A percentile compares a stretch with the other conserved stretches of the same genome.
Conservation (phyloP, 2,797 vertebrate genomes). For the Sylvia borin region DNA sequence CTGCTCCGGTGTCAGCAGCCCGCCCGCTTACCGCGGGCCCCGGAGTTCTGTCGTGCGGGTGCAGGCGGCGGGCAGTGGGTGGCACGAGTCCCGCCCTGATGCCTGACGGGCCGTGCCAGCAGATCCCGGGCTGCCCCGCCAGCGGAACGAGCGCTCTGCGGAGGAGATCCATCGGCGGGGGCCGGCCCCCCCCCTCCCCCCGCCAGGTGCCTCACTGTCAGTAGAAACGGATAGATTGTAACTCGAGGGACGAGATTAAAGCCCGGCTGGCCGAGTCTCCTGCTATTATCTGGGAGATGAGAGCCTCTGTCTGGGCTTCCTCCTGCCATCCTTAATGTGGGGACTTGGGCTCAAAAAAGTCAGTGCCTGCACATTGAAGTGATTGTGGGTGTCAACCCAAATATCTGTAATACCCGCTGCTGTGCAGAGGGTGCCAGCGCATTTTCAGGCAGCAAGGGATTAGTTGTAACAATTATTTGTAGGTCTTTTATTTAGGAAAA, state of each 20-base stretch:
- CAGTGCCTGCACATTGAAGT: background rate
- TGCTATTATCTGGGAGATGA: constrained; percentile 23
- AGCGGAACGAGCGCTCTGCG: constrained; percentile 35
- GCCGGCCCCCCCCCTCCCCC: background rate
- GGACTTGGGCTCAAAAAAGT: background rate
- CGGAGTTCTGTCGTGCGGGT: background rate
- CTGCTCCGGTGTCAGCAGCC: background rate
- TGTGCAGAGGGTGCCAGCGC: background rate
- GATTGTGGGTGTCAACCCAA: background rate
- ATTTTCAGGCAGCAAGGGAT: background rate
- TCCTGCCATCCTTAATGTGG: background rate
- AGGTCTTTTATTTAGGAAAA: background rate
- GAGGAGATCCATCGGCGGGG: background rate
- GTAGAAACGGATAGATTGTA: background rate
- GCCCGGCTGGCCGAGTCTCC: background rate
- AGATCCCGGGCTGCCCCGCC: constrained; percentile 15
- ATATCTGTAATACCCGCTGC: background rate
- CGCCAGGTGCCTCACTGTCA: constrained; percentile 36
- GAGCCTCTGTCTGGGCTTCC: background rate
- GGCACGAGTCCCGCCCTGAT: constrained; percentile 49
- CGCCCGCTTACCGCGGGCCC: background rate
- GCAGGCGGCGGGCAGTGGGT: background rate
- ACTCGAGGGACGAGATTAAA: constrained; percentile 24
- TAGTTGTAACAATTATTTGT: background rate
- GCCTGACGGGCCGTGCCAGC: constrained; percentile 2